phyloP scores from a whole-genome alignment of 2,113 vertebrate species.

The Takifugu flavidus region DNA sequence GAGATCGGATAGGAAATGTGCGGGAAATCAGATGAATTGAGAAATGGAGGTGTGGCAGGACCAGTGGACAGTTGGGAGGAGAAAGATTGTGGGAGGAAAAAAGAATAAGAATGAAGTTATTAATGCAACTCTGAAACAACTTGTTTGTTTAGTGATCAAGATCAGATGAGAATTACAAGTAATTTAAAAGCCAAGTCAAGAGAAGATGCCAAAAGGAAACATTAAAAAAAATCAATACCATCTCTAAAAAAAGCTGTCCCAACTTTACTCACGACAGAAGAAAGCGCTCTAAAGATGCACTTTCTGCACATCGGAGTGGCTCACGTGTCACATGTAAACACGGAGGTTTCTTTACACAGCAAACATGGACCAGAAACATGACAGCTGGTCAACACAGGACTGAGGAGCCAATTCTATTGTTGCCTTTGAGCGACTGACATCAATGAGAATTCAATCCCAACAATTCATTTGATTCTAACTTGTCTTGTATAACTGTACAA shows the following conservation, averaged over 20 bases:
- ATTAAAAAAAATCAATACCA: too few species aligned
- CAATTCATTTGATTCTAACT: too few species aligned
- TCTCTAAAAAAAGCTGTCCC: too few species aligned
- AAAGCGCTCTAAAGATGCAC: not conserved
- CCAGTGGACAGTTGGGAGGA: slow-evolving; percentile 14
- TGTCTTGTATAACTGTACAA: not conserved
- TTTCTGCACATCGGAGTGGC: not conserved
- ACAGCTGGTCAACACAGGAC: not conserved
- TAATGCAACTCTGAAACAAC: slow-evolving; percentile 68
- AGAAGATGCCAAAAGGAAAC: not conserved
- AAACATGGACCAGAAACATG: not conserved
- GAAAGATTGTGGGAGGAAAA: slow-evolving; percentile 54
- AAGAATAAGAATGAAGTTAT: slow-evolving; percentile 71
- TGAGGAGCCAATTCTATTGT: not conserved
- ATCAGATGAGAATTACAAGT: slow-evolving; percentile 44
- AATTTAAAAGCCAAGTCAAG: not conserved
- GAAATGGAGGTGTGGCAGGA: slow-evolving; percentile 17
- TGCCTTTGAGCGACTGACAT: slow-evolving; percentile 9
- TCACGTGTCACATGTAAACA: not conserved
- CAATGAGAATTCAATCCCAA: not conserved
- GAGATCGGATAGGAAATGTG: slow-evolving; percentile 11
- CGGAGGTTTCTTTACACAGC: not conserved
- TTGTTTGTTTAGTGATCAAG: slow-evolving; percentile 22
- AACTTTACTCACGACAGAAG: not conserved
- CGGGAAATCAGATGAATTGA: not conserved